Evolutionary conservation across 2,888 invertebrate genomes (phyloP), one percentile per base, ranked within the genome.

Genomic region (Nomada goodeniana): DNA sequence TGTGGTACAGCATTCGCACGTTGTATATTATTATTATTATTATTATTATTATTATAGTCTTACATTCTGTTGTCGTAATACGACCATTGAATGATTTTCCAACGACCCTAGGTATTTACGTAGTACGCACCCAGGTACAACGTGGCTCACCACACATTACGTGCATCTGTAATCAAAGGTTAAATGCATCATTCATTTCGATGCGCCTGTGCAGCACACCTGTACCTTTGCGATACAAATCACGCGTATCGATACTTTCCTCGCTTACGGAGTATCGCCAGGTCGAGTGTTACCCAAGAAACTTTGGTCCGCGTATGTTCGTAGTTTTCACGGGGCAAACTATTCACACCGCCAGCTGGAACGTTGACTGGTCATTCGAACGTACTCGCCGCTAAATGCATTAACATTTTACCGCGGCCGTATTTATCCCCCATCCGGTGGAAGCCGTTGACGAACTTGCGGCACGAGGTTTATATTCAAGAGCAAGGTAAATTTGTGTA

Each of bases 391-490:
- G 72, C 74, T 74, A 80, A 83, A 78, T 79, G 83, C 84, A 86
- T 86, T 84, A 88, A 85, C 81, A 72, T 85, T 89, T 89, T 82
- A 88, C 63, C 57, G 72, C 79, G 78, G 84, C 74, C 69, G 86
- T 86, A 88, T 88, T 89, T 82, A 81, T 68, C 72, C 44, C 11
- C 55, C 53, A n/a, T 67, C 52, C 42, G n/a, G n/a, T 60, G 26
- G 67, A 59, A 52, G 23, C 60, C 23, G 65, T n/a, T n/a, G 11
- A 23, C 18, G 18, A 47, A 64, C 44, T 55, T 47, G 15, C 42
- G 11, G 18, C 11, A 7, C 9, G n/a, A 59, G 67, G 65, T 74
- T 74, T 67, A 60, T 65, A 29, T 42, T 60, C 0, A n/a, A 60
- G n/a, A 42, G 20, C 23, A 18, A 42, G 13, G 47, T n/a, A 18